These are phyloP conservation scores for Balaenoptera acutorostrata DNA, from an alignment of 2,113 vertebrate species.

Conservation along the genomic window DNA sequence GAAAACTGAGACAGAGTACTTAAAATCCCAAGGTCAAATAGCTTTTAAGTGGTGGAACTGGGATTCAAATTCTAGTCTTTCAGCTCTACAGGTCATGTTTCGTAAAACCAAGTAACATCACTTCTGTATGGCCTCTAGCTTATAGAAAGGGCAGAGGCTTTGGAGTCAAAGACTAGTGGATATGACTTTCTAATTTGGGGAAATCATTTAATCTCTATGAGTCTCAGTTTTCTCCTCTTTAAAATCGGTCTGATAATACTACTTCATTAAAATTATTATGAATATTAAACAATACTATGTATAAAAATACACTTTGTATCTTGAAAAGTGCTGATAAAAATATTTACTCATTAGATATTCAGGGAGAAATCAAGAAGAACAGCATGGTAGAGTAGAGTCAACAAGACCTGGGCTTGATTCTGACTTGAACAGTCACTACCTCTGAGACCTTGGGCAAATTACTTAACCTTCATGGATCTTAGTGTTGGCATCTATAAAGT, in stretches of 20 bases:
- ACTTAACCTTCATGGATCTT: neutral
- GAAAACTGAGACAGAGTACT: neutral
- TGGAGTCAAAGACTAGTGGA: neutral
- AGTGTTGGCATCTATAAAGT: neutral
- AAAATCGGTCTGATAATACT: neutral
- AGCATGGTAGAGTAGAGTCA: neutral
- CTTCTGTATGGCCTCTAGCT: neutral
- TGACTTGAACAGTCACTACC: neutral
- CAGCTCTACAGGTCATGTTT: neutral
- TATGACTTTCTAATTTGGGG: neutral
- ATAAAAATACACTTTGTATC: neutral
- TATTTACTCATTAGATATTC: neutral
- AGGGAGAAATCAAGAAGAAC: neutral
- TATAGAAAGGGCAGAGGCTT: neutral
- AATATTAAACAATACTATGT: neutral
- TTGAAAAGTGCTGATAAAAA: neutral
- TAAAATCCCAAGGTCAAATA: slow-evolving; percentile 12
- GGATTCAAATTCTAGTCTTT: neutral
- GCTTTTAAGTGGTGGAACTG: neutral
- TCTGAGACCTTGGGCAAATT: neutral
- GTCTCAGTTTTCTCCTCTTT: slow-evolving; percentile 7
- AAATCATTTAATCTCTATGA: neutral
- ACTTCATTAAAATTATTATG: neutral
- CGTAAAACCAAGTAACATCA: neutral
- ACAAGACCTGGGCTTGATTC: neutral